Evolutionary conservation across 1,140 invertebrate species (phyloP).

Genomic region (Bilobella aurantiaca): DNA sequence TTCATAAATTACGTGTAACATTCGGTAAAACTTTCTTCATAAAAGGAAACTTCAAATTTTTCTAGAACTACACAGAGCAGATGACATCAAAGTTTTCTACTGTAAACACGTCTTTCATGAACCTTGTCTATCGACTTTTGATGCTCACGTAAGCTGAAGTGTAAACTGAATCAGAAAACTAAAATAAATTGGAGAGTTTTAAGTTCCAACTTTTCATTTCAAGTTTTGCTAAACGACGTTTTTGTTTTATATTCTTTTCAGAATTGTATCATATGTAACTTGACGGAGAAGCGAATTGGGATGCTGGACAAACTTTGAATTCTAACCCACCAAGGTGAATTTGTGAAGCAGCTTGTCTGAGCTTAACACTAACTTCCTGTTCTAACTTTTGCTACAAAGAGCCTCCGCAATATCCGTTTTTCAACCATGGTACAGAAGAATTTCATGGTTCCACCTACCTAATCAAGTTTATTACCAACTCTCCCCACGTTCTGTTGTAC

Average conservation of each 20-base stretch:
- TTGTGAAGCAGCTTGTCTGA: no score
- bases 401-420: no score
- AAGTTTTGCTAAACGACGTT: background rate
- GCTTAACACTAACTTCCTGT: no score
- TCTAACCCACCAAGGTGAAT: background rate
- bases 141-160: slow-evolving; percentile 26
- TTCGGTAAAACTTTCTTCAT: slow-evolving; percentile 19
- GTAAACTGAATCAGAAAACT: background rate
- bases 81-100: slow-evolving; percentile 68
- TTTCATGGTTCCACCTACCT: no score
- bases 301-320: slow-evolving; percentile 31
- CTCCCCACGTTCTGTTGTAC: no score
- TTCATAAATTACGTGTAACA: slow-evolving; percentile 11
- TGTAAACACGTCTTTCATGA: slow-evolving; percentile 84
- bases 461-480: no score
- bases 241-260: slow-evolving; percentile 20
- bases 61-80: slow-evolving; percentile 47
- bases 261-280: slow-evolving; percentile 34
- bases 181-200: no score
- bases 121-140: slow-evolving; percentile 54
- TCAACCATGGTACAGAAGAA: no score
- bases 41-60: no score
- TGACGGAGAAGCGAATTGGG: slow-evolving; percentile 27
- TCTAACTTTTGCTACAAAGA: no score
- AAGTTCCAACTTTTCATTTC: slow-evolving; percentile 5